These are phyloP conservation scores for Seira ritae DNA, from an alignment of 2,888 invertebrate species.

Conservation along the genomic window DNA sequence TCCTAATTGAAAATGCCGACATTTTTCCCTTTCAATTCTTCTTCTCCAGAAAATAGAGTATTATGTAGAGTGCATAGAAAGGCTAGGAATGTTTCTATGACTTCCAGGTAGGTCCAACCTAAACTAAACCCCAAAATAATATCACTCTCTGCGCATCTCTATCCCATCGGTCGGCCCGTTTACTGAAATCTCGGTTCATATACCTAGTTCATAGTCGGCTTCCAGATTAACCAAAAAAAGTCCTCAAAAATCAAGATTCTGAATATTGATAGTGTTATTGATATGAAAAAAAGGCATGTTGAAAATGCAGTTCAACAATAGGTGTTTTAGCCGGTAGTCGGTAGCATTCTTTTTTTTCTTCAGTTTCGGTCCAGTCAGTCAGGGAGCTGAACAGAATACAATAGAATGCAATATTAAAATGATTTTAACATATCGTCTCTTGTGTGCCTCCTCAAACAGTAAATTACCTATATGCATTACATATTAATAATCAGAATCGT, in stretches of 20 bases:
- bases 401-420: too few relatives aligned
- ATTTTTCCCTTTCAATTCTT: background rate
- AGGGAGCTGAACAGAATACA: background rate
- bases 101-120: background rate
- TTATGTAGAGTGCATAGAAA: background rate
- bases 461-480: background rate
- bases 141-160: background rate
- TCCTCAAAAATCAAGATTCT: background rate
- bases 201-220: background rate
- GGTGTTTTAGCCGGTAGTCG: too few relatives aligned
- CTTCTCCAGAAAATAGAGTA: background rate
- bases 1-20: background rate
- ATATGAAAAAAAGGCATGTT: slow-evolving; percentile 9
- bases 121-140: background rate
- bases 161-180: background rate
- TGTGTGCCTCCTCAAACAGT: background rate
- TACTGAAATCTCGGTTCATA: background rate
- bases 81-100: too few relatives aligned
- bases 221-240: background rate
- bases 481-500: slow-evolving; percentile 7
- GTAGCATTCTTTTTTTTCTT: too few relatives aligned
- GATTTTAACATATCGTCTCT: background rate
- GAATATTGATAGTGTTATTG: slow-evolving; percentile 8
- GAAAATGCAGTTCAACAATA: too few relatives aligned
- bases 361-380: too few relatives aligned